These are phyloP conservation scores for Styela clava DNA, from an alignment of 23 tunicate genomes.

Conservation along the genomic window DNA sequence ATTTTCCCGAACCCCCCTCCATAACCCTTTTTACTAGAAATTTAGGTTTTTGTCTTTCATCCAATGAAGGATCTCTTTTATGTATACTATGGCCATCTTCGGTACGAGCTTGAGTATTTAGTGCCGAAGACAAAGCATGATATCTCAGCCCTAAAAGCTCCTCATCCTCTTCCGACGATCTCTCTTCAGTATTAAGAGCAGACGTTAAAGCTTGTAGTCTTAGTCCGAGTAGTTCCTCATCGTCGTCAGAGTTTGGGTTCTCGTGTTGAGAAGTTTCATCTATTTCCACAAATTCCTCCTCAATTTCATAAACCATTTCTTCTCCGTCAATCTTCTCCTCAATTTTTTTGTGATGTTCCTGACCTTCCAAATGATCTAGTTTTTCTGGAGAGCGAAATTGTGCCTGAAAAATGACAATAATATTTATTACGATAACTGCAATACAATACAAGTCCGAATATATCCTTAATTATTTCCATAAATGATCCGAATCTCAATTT, in stretches of 20 bases:
- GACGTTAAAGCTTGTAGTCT: slow-evolving; percentile 51
- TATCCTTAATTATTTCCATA: no score
- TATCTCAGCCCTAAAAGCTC: slow-evolving; percentile 32
- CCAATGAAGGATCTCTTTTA: no score
- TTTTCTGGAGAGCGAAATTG: no score
- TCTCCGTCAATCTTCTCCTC: not conserved
- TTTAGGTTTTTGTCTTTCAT: not conserved
- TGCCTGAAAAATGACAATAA: no score
- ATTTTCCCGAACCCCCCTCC: not conserved
- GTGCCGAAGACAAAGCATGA: slow-evolving; percentile 44
- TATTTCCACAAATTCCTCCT: slow-evolving; percentile 4
- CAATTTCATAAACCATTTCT: not conserved
- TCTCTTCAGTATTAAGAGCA: slow-evolving; percentile 18
- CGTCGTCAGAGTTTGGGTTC: slow-evolving; percentile 35
- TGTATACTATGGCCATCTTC: not conserved
- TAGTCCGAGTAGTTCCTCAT: slow-evolving; percentile 58
- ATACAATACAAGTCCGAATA: no score
- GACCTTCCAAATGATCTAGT: not conserved
- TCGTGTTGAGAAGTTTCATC: not conserved
- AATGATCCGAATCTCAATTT: no score
- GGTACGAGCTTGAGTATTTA: not conserved
- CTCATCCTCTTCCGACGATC: slow-evolving; percentile 37
- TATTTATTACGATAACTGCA: no score
- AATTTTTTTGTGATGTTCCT: not conserved
- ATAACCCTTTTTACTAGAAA: not conserved